Conservation (phyloP, 2,113 vertebrate species). For the Microcebus tavaratra region DNA sequence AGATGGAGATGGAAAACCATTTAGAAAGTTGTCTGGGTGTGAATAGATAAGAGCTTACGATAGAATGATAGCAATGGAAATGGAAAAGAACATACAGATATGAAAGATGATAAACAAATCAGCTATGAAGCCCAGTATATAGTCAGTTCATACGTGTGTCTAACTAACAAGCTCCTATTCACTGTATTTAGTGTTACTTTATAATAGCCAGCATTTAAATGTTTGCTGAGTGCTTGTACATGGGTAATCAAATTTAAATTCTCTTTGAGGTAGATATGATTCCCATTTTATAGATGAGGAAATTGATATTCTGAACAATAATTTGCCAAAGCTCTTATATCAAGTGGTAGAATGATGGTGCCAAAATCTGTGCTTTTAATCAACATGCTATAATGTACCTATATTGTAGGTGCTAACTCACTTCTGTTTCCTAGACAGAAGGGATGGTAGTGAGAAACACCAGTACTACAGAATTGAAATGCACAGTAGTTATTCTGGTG, state of each 20-base stretch:
- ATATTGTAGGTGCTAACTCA: neutral
- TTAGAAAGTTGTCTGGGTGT: neutral
- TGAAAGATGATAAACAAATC: neutral
- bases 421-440: neutral
- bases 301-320: neutral
- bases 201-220: neutral
- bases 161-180: neutral
- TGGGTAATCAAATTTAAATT: neutral
- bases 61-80: neutral
- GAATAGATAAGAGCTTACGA: neutral
- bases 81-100: neutral
- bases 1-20: neutral
- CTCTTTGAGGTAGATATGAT: neutral
- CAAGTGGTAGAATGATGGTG: slow-evolving; percentile 9
- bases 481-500: neutral
- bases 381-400: neutral
- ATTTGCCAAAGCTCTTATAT: neutral
- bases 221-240: neutral
- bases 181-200: slow-evolving; percentile 16
- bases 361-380: neutral
- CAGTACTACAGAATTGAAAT: slow-evolving; percentile 1
- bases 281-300: neutral
- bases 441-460: neutral
- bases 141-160: neutral
- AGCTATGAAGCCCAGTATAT: neutral